A percentile compares a stretch with the other conserved stretches of the same genome.
Evolutionary conservation across 2,113 vertebrate species (phyloP).

Genomic region (Opisthocomus hoazin): DNA sequence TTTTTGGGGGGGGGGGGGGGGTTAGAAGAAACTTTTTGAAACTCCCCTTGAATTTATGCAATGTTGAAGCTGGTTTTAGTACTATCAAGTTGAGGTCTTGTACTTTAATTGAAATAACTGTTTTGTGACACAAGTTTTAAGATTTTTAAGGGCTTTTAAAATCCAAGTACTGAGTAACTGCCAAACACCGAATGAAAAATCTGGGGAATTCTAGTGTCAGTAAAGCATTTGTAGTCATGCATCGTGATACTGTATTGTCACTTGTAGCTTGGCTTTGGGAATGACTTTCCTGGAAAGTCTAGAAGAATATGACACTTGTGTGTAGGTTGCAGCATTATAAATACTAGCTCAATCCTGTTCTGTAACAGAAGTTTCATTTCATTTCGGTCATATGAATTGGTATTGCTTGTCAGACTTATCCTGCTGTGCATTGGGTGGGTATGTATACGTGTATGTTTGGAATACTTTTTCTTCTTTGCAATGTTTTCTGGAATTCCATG

Average conservation of each 20-base stretch:
- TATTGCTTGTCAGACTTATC: background rate
- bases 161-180: background rate
- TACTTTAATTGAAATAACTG: background rate
- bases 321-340: background rate
- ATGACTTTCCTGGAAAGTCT: background rate
- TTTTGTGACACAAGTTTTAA: background rate
- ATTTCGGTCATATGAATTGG: background rate
- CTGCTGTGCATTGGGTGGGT: background rate
- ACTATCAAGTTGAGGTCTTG: background rate
- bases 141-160: background rate
- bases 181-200: background rate
- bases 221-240: background rate
- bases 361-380: background rate
- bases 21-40: background rate
- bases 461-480: background rate
- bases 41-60: background rate
- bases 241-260: background rate
- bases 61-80: background rate
- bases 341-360: background rate
- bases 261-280: background rate
- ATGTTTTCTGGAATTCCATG: background rate
- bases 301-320: background rate
- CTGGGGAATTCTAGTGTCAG: background rate
- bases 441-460: background rate
- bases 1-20: no score